phyloP scores from a whole-genome alignment of 2,113 vertebrate genomes.

The Leptodactylus fuscus region DNA sequence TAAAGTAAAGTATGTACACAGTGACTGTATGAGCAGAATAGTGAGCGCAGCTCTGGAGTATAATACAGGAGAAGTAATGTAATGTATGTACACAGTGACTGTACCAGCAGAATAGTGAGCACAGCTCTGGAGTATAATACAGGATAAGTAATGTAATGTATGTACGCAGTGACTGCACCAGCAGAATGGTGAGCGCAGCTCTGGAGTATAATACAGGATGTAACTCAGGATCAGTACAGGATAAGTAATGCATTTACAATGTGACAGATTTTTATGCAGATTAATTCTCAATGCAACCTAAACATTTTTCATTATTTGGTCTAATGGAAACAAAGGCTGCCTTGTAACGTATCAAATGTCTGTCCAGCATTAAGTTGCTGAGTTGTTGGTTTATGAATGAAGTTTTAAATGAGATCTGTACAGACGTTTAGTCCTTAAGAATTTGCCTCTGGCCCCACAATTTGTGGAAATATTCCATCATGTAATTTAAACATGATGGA shows the following conservation, averaged over 20 bases:
- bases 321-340: neutral
- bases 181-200: too few relatives aligned
- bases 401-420: neutral
- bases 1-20: too few relatives aligned
- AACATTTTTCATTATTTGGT: neutral
- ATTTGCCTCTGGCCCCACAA: conserved; percentile 20
- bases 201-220: too few relatives aligned
- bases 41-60: too few relatives aligned
- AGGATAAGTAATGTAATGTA: too few relatives aligned
- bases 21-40: too few relatives aligned
- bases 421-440: neutral
- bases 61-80: too few relatives aligned
- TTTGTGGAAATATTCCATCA: conserved; percentile 24
- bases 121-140: too few relatives aligned
- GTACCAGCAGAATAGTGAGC: too few relatives aligned
- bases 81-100: too few relatives aligned
- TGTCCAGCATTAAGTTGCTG: neutral
- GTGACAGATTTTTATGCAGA: neutral
- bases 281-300: neutral
- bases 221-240: neutral
- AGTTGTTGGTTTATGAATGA: neutral
- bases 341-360: neutral
- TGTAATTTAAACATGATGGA: conserved; percentile 11
- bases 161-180: too few relatives aligned
- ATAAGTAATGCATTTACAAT: neutral